Conservation (phyloP, 2,797 vertebrate genomes). For the Danio choprae region DNA sequence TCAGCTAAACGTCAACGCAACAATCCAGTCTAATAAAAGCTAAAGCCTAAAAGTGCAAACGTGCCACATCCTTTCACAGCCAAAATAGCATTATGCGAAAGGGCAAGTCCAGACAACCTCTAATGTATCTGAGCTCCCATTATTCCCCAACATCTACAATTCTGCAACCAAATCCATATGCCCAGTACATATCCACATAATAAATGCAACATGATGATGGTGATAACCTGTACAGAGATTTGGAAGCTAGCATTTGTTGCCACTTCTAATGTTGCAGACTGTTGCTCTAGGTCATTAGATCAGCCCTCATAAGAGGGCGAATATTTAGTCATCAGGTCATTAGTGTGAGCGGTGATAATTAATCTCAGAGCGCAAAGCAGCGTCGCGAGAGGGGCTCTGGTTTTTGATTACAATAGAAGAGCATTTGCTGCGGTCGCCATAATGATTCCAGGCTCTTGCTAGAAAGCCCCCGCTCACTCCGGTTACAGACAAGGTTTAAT, state of each 20-base stretch:
- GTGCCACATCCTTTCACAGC: slow-evolving; percentile 6
- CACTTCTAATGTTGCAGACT: slow-evolving; percentile 39
- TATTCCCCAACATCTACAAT: background rate
- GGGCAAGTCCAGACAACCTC: background rate
- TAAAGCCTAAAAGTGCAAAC: slow-evolving; percentile 63
- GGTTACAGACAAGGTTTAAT: slow-evolving; percentile 81
- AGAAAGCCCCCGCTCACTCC: slow-evolving; percentile 63
- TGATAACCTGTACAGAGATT: slow-evolving; percentile 25
- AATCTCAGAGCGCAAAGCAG: slow-evolving; percentile 72
- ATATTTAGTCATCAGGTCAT: slow-evolving; percentile 71
- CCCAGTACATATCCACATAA: background rate
- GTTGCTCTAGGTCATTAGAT: slow-evolving; percentile 56
- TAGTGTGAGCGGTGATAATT: slow-evolving; percentile 78
- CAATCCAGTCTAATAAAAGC: slow-evolving; percentile 39
- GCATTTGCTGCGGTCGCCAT: slow-evolving; percentile 81
- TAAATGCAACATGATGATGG: slow-evolving; percentile 36
- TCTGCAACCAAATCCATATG: background rate
- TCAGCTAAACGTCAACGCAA: slow-evolving; percentile 4
- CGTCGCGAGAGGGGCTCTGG: slow-evolving; percentile 66
- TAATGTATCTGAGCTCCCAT: background rate
- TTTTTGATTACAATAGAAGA: slow-evolving; percentile 82
- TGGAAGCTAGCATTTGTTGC: slow-evolving; percentile 24
- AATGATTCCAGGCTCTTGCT: slow-evolving; percentile 73
- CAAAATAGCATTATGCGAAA: background rate
- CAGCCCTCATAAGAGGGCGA: slow-evolving; percentile 60